Percentiles rank a stretch among this genome's conserved stretches.
Evolutionary conservation across 1,140 invertebrate species (phyloP).

Genomic region (Neuroterus valhalla): DNA sequence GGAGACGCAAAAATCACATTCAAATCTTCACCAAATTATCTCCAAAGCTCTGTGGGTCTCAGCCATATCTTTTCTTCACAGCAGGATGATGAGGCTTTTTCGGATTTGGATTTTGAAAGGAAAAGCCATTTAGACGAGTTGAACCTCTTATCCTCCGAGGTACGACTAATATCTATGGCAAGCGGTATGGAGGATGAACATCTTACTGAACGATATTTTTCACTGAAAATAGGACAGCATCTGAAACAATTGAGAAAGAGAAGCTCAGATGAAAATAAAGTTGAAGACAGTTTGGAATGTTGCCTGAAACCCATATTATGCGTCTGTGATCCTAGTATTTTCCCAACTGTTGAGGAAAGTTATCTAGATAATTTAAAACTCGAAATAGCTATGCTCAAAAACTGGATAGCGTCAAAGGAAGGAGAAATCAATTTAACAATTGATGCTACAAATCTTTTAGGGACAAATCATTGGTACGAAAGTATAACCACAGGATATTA

Average conservation of each 20-base stretch:
- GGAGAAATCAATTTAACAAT: background rate
- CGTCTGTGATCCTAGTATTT: background rate
- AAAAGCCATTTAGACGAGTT: background rate
- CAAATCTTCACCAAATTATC: background rate
- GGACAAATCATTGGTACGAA: background rate
- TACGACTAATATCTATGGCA: background rate
- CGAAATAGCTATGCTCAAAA: background rate
- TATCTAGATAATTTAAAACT: conserved; percentile 5
- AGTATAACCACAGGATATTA: background rate
- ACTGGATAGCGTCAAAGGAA: background rate
- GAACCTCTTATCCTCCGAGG: background rate
- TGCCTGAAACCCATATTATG: background rate
- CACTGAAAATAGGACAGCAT: background rate
- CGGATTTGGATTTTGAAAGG: background rate
- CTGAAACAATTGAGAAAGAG: conserved; percentile 1
- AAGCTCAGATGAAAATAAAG: background rate
- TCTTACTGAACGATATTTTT: conserved; percentile 8
- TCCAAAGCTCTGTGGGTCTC: background rate
- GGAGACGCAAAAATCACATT: conserved; percentile 8
- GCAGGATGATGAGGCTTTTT: background rate
- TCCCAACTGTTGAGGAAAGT: background rate
- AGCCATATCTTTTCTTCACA: background rate
- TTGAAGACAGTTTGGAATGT: background rate
- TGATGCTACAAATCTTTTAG: conserved; percentile 1
- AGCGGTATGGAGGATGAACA: background rate